Base-by-base conservation (phyloP, 2,113 vertebrate species). In the Telmatochromis sp. region DNA sequence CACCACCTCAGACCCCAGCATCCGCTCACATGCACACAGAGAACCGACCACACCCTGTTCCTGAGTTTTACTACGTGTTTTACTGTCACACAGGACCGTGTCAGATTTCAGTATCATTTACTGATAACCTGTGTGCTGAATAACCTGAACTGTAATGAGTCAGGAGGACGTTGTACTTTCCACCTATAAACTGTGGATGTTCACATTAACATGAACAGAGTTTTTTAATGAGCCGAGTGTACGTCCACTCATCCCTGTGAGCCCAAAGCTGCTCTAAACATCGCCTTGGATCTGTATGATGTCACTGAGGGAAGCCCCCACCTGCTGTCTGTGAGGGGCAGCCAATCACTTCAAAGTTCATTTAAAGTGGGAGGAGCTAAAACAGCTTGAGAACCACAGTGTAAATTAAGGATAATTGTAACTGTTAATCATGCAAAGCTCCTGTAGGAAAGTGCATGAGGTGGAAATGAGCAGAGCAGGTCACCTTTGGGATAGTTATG, bases 1-100 rank as follows among this genome's bases (percentile, higher is more conserved):
- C 81, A 55, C 86, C 80, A 21, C 40, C 70, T 57, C 23, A 53
- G 79, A 80, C 84, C 70, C 87, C 53, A 7, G 21, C 81, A 42
- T 54, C 81, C 9, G 47, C 51, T 7, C 42, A 45, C 37, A 57
- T 23, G 23, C 65, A 42, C 14, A 4, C 28, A 55, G 31, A 53
- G 17, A 13, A 53, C 13, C 19, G 28, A 37, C 84, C 84, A 60
- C 85, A 15, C 89, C 89, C 73, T 14, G 37, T 45, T 23, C 31
- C 63, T 55, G 83, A 35, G n/a, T 21, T 80, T 80, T 78, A 49
- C 45, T 78, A 19, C 42, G 1, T 1, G 70, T 49, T 78, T 49
- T 31, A 86, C 31, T 57, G 80, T 82, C 28, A 33, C 8, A 40
- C 11, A 21, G 5, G 21, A 75, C 19, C 3, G 21, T 80, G 53